These are phyloP conservation scores for Tachycineta bicolor DNA, from an alignment of 2,113 vertebrate species.

Conservation along the genomic window DNA sequence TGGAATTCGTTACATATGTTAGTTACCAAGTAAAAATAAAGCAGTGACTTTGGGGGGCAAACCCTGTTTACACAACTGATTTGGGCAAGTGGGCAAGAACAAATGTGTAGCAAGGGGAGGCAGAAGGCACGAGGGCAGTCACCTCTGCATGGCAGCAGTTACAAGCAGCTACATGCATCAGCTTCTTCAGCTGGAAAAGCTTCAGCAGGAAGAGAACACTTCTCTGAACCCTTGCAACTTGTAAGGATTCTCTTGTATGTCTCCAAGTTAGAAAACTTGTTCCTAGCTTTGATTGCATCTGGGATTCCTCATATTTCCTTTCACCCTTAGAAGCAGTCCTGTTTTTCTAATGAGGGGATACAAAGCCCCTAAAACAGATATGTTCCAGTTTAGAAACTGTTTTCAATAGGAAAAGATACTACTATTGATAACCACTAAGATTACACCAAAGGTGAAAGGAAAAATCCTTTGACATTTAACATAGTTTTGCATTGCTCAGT, in stretches of 20 bases:
- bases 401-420: not conserved
- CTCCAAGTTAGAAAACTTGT: not conserved
- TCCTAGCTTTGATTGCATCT: not conserved
- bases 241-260: not conserved
- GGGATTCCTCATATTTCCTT: not conserved
- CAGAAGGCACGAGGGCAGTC: not conserved
- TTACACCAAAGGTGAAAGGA: not conserved
- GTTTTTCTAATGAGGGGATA: not conserved
- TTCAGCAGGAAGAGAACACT: not conserved
- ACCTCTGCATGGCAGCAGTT: not conserved
- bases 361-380: not conserved
- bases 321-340: not conserved
- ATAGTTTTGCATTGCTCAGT: not conserved
- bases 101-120: rapidly evolving
- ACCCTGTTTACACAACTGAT: not conserved
- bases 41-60: not conserved
- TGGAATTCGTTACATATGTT: not conserved
- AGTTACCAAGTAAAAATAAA: not conserved
- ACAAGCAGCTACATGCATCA: not conserved
- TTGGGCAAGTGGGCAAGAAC: not conserved
- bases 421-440: not conserved
- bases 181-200: not conserved
- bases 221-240: not conserved
- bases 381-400: not conserved
- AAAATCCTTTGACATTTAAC: not conserved